A percentile compares a stretch with the other conserved stretches of the same genome.
phyloP scores from a whole-genome alignment of 1,140 invertebrate genomes.

The Drosophila rufa region DNA sequence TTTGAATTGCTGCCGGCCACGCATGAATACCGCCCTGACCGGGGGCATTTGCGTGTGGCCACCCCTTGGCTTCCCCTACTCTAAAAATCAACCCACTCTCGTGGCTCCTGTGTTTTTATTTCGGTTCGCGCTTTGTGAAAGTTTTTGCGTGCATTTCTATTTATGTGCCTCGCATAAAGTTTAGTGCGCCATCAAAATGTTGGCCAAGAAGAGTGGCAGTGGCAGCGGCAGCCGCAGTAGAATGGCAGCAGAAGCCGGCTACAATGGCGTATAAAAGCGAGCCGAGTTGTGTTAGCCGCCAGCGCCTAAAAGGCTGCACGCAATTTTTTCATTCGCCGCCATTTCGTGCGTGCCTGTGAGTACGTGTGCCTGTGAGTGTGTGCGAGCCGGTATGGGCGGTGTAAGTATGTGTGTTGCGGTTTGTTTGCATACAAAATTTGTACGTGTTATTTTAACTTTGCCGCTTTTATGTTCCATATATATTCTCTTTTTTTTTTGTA shows the following conservation, averaged over 20 bases:
- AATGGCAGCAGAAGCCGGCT: conserved; percentile 13
- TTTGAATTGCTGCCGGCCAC: conserved; percentile 35
- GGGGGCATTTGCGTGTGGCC: conserved; percentile 44
- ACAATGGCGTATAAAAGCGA: conserved; percentile 52
- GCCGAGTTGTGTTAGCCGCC: conserved; percentile 37
- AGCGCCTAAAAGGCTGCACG: conserved; percentile 79
- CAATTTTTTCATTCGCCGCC: conserved; percentile 69
- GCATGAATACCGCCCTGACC: conserved; percentile 31
- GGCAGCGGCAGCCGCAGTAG: background rate
- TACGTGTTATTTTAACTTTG: conserved; percentile 72
- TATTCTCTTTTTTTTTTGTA: conserved; percentile 51
- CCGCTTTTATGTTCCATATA: conserved; percentile 58
- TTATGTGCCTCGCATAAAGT: conserved; percentile 76
- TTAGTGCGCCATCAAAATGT: conserved; percentile 73
- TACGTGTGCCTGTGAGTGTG: background rate
- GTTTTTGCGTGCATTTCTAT: conserved; percentile 76
- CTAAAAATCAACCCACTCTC: conserved; percentile 1
- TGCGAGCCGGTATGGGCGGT: conserved; percentile 2
- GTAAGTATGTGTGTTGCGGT: conserved; percentile 50
- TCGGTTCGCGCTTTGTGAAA: conserved; percentile 44
- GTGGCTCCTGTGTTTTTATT: conserved; percentile 27
- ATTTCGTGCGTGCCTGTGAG: conserved; percentile 48
- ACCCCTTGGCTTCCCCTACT: background rate
- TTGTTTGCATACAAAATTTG: conserved; percentile 76
- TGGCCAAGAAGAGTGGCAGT: conserved; percentile 28